phyloP scores from a whole-genome alignment of 2,113 vertebrate species.

The Pitta sordida region DNA sequence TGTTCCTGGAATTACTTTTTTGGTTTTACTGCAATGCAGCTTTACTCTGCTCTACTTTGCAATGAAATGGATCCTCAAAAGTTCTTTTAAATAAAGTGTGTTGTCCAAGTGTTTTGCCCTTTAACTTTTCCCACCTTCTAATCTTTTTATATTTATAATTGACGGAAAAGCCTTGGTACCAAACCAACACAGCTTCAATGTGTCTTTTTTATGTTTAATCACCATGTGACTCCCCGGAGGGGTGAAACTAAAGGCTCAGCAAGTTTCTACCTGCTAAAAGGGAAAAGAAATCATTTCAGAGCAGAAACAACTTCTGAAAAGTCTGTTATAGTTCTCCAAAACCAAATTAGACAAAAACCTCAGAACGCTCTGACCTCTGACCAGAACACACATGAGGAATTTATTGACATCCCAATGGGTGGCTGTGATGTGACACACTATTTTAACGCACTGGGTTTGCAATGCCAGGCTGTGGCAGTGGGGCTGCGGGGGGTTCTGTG shows the following conservation, averaged over 20 bases:
- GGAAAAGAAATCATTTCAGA: not conserved
- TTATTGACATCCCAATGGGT: accelerated
- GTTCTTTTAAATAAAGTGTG: not conserved
- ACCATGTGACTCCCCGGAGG: not conserved
- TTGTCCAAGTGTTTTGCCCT: not conserved
- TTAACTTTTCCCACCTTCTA: not conserved
- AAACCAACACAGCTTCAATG: accelerated
- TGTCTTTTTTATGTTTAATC: not conserved
- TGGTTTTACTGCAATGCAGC: not conserved
- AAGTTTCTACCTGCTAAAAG: not conserved
- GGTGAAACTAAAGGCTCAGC: not conserved
- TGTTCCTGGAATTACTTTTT: not conserved
- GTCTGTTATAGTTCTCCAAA: not conserved
- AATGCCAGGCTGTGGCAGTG: not conserved
- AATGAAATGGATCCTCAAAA: not conserved
- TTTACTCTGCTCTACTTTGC: not conserved
- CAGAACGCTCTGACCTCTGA: too few relatives aligned
- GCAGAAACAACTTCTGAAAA: not conserved
- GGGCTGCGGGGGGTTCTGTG: not conserved
- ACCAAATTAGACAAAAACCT: not conserved
- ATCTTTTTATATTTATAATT: not conserved
- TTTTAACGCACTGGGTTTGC: not conserved
- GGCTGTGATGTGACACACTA: not conserved
- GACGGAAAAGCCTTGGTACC: not conserved
- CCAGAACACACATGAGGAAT: too few relatives aligned